Evolutionary conservation across 1,140 invertebrate genomes (phyloP), one percentile per base, ranked within the genome.

Genomic region (Pseudachorutes palmiensis): DNA sequence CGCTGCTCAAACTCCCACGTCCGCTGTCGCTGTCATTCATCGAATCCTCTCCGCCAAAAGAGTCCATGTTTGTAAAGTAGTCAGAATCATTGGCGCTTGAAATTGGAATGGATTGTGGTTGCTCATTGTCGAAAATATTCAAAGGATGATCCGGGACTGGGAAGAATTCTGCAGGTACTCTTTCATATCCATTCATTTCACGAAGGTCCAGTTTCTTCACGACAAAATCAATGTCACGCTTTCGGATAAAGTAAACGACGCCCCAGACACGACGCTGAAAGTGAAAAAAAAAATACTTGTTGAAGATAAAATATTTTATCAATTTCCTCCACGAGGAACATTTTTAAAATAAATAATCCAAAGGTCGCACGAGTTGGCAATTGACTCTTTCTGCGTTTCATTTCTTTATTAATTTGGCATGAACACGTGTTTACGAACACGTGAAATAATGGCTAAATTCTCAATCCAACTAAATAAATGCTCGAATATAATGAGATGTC

Each of bases 111-210:
- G 60, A 12, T 24, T 28, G 22, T 1, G 16, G 12, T 12, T n/a
- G n/a, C n/a, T 48, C 29, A 22, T 45, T 58, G 31, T 66, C 65
- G 26, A 59, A 60, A 16, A 48, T 19, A 65, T 73, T 73, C 1
- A 70, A 36, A 0, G 55, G 70, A 65, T 74, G 72, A 64, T 68
- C 48, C 16, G 57, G 14, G 1, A 80, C 82, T 0, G 89, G 88
- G 78, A 88, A 82, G 75, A 94, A 94, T 29, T 80, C 77, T 2
- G 89, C 81, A 32, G 75, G 80, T 76, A 82, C 82, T 65, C 88
- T 84, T 55, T 84, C 80, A 75, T 94, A 94, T n/a, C 91, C 91
- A 77, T 87, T 90, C 75, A 92, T 93, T 80, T 97, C 94, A 76
- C 94, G 80, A 74, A 85, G 88, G 76, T 97, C 92, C 65, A 97